Evolutionary conservation across 2,113 vertebrate genomes (phyloP).

Genomic region (Thalassarche chlororhynchos): DNA sequence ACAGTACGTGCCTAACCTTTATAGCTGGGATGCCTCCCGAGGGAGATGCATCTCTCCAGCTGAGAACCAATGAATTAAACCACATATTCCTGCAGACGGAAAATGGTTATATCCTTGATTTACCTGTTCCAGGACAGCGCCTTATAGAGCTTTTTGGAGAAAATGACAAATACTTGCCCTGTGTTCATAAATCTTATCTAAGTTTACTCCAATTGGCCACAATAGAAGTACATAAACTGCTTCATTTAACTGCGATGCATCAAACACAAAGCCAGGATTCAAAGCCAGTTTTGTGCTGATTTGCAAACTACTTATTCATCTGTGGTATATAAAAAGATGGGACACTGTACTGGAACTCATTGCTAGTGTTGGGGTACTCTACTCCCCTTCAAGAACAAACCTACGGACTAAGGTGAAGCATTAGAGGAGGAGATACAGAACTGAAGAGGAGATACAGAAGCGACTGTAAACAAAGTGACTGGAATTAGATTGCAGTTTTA

Average conservation of each 20-base stretch:
- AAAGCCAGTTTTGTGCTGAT: not conserved
- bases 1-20: not conserved
- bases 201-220: not conserved
- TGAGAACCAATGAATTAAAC: not conserved
- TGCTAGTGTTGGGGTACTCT: not conserved
- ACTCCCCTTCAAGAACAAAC: not conserved
- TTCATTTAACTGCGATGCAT: not conserved
- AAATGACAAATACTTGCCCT: not conserved
- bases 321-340: not conserved
- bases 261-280: not conserved
- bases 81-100: not conserved
- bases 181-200: not conserved
- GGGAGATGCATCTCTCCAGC: not conserved
- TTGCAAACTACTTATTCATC: not conserved
- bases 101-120: not conserved
- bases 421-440: not conserved
- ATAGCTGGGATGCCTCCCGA: not conserved
- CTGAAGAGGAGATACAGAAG: not conserved
- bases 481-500: not conserved
- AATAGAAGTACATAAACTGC: not conserved
- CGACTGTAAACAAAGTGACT: not conserved
- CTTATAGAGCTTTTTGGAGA: not conserved
- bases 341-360: not conserved
- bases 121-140: not conserved
- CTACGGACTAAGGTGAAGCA: not conserved